Percentiles rank a stretch among this genome's conserved stretches.
phyloP scores from a whole-genome alignment of 2,888 invertebrate genomes.

The Rotaria socialis region DNA sequence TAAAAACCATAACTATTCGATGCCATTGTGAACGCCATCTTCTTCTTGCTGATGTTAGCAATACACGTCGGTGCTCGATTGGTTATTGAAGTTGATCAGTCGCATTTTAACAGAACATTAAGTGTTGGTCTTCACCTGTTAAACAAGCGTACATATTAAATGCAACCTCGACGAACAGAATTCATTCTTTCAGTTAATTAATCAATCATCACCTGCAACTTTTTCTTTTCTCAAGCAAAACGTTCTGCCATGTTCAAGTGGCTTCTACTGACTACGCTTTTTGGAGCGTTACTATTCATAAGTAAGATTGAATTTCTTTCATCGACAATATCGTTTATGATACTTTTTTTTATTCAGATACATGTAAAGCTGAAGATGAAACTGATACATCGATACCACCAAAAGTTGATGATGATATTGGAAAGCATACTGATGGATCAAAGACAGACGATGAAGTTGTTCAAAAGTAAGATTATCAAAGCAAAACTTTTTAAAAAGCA shows the following conservation, averaged over 20 bases:
- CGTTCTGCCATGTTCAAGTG: not conserved
- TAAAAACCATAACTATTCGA: not conserved
- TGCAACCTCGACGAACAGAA: not conserved
- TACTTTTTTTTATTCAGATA: not conserved
- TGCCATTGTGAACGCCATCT: not conserved
- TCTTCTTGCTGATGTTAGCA: not conserved
- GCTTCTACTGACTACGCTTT: not conserved
- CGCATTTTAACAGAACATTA: not conserved
- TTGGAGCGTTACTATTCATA: not conserved
- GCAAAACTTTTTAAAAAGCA: no score
- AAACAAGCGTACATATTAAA: not conserved
- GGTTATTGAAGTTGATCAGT: not conserved
- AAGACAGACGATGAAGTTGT: conserved; percentile 89
- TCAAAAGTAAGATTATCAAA: conserved; percentile 54
- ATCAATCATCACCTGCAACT: not conserved
- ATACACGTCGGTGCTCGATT: not conserved
- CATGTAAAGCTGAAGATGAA: not conserved
- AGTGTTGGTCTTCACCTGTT: not conserved
- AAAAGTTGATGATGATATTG: conserved; percentile 70
- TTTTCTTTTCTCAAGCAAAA: not conserved
- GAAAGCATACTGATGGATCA: conserved; percentile 78
- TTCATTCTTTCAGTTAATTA: not conserved
- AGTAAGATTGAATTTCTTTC: not conserved
- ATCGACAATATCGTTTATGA: not conserved
- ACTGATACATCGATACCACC: conserved; percentile 37